Conservation (phyloP, 1,140 invertebrate genomes). For the Nomia melanderi region DNA sequence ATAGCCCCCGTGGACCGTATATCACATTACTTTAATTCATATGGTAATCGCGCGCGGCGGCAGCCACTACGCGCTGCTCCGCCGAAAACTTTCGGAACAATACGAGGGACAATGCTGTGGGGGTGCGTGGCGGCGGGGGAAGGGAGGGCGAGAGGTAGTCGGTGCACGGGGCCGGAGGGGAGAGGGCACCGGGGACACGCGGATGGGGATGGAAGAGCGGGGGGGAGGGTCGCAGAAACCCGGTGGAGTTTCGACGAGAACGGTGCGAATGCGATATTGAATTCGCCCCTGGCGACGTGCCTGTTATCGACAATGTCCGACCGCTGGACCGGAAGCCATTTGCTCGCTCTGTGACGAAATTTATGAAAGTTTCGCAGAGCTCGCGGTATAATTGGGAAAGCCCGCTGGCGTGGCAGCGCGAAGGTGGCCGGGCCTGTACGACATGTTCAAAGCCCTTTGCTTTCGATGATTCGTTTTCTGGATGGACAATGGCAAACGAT, state of each 20-base stretch:
- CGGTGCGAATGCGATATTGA: slow-evolving; percentile 76
- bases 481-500: too few species aligned
- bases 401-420: slow-evolving; percentile 38
- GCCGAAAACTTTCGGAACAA: slow-evolving; percentile 78
- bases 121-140: slow-evolving; percentile 42
- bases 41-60: slow-evolving; percentile 75
- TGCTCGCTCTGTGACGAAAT: slow-evolving; percentile 73
- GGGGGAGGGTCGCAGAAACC: slow-evolving; percentile 10
- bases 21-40: slow-evolving; percentile 81
- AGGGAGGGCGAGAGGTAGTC: slow-evolving; percentile 6
- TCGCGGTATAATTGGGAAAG: slow-evolving; percentile 60
- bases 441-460: too few species aligned
- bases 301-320: slow-evolving; percentile 80
- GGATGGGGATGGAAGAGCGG: neutral
- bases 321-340: slow-evolving; percentile 79
- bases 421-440: slow-evolving; percentile 37
- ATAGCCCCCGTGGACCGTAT: slow-evolving; percentile 66
- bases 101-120: slow-evolving; percentile 73
- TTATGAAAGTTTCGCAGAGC: slow-evolving; percentile 75
- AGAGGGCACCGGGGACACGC: neutral
- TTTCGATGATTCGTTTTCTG: too few species aligned
- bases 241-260: slow-evolving; percentile 45
- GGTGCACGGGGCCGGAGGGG: slow-evolving; percentile 20
- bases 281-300: slow-evolving; percentile 72
- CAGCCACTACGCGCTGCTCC: slow-evolving; percentile 65